Evolutionary conservation across 2,113 vertebrate genomes (phyloP).

Genomic region (Ornithorhynchus anatinus): DNA sequence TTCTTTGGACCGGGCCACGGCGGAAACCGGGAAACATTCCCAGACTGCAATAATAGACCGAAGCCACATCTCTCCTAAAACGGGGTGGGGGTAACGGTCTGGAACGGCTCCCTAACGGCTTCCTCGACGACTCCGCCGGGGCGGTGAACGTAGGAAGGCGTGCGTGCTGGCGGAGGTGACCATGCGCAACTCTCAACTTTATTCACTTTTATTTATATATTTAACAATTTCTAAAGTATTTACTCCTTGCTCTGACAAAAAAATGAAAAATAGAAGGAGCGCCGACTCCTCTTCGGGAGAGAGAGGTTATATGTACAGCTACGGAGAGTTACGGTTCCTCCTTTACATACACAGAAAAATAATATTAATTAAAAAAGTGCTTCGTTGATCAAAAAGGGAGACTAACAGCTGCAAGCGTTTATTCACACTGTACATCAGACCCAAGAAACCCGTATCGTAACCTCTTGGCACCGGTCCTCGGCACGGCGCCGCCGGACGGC

Average conservation of each 20-base stretch:
- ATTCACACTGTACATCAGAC: constrained; percentile 80
- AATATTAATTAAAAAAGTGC: constrained; percentile 83
- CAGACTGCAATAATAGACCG: no score
- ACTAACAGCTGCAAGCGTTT: constrained; percentile 78
- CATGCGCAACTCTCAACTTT: constrained; percentile 78
- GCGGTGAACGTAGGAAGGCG: no score
- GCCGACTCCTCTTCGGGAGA: constrained; percentile 70
- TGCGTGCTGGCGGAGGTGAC: constrained; percentile 65
- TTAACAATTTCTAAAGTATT: constrained; percentile 83
- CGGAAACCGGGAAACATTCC: no score
- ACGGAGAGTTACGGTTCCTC: constrained; percentile 69
- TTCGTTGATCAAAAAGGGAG: constrained; percentile 74
- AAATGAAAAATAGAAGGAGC: constrained; percentile 80
- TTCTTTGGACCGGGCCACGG: no score
- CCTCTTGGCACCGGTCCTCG: constrained; percentile 67
- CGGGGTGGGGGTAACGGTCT: no score
- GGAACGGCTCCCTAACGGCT: no score
- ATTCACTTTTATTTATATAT: constrained; percentile 84
- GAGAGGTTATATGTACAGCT: constrained; percentile 74
- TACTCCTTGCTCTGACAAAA: constrained; percentile 80
- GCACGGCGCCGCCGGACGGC: no score
- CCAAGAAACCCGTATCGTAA: constrained; percentile 66
- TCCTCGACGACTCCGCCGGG: no score
- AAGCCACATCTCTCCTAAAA: no score
- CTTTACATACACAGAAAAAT: constrained; percentile 79